Percentiles rank a stretch among this genome's conserved stretches.
phyloP scores from a whole-genome alignment of 2,113 vertebrate species.

The Thalassoma bifasciatum region DNA sequence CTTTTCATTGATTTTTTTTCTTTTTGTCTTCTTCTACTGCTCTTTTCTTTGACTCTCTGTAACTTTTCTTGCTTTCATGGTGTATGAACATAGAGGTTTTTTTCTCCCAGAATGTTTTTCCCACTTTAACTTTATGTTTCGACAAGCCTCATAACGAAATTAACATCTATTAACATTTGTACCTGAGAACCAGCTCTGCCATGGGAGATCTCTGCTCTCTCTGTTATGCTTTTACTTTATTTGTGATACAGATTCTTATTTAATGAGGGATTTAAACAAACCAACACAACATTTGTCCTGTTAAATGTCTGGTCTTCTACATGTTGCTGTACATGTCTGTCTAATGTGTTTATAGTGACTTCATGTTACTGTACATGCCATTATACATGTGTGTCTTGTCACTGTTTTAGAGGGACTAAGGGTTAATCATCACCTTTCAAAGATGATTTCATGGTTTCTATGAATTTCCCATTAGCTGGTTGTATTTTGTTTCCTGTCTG shows the following conservation, averaged over 20 bases:
- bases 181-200: conserved; percentile 58
- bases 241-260: conserved; percentile 41
- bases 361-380: conserved; percentile 70
- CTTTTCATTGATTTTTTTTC: background rate
- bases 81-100: conserved; percentile 73
- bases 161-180: conserved; percentile 68
- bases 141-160: conserved; percentile 55
- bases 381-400: conserved; percentile 71
- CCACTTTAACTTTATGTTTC: conserved; percentile 47
- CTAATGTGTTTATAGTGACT: conserved; percentile 49
- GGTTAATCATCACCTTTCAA: conserved; percentile 28
- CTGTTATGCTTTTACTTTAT: conserved; percentile 29
- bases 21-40: conserved; percentile 11
- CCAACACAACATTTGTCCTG: conserved; percentile 46
- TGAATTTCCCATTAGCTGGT: conserved; percentile 39
- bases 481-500: conserved; percentile 54
- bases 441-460: conserved; percentile 27
- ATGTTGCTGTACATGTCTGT: conserved; percentile 74
- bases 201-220: conserved; percentile 65
- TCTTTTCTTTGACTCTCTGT: conserved; percentile 51
- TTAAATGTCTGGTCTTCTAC: conserved; percentile 61
- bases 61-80: conserved; percentile 64
- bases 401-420: conserved; percentile 44
- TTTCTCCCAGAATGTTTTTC: conserved; percentile 68
- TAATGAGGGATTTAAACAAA: conserved; percentile 55